These are phyloP conservation scores for Chionodraco myersi DNA, from an alignment of 2,113 vertebrate species.

Conservation along the genomic window DNA sequence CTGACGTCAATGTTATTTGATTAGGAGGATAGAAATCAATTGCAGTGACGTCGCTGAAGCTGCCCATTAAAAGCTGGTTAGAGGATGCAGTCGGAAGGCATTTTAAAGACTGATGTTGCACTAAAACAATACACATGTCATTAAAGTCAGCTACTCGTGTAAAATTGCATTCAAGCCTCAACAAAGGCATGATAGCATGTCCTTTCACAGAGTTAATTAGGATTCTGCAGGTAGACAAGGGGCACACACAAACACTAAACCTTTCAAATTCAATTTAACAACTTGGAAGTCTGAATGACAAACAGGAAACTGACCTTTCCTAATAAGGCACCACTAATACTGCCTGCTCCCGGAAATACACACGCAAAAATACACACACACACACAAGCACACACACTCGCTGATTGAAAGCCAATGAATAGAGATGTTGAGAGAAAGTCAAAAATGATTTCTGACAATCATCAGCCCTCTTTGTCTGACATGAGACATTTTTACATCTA, in stretches of 20 bases:
- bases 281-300: slow-evolving; percentile 25
- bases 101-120: background rate
- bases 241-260: slow-evolving; percentile 12
- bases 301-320: slow-evolving; percentile 50
- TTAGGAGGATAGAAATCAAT: background rate
- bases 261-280: slow-evolving; percentile 13
- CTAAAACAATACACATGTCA: background rate
- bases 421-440: slow-evolving; percentile 7
- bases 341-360: background rate
- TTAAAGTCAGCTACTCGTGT: background rate
- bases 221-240: background rate
- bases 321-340: slow-evolving; percentile 26
- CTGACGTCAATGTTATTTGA: slow-evolving; percentile 15
- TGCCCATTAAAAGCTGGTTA: background rate
- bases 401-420: background rate
- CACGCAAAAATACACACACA: background rate
- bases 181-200: background rate
- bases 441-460: background rate
- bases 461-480: background rate
- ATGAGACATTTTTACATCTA: slow-evolving; percentile 10
- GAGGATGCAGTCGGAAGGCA: background rate
- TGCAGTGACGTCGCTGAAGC: background rate
- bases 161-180: background rate
- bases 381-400: background rate
- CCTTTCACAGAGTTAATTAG: background rate